These are phyloP conservation scores for Nezara viridula DNA, from an alignment of 2,888 invertebrate species.

Conservation along the genomic window DNA sequence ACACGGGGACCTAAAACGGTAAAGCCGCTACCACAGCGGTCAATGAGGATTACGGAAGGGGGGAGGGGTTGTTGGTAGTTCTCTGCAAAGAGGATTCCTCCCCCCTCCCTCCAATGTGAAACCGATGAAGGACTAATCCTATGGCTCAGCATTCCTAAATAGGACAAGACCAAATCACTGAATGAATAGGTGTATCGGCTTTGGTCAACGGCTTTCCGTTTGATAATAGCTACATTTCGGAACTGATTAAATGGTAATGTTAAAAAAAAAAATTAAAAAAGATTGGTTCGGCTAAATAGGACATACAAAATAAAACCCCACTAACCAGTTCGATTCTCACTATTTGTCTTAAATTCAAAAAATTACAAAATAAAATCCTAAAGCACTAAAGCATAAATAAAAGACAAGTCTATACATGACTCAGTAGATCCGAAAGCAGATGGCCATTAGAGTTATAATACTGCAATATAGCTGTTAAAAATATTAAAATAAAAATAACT, in stretches of 20 bases:
- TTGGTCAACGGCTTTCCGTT: neutral
- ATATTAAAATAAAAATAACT: too few relatives aligned
- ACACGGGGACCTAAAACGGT: neutral
- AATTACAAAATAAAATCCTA: too few relatives aligned
- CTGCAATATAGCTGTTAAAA: too few relatives aligned
- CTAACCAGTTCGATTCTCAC: too few relatives aligned
- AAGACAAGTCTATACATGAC: too few relatives aligned
- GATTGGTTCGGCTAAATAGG: too few relatives aligned
- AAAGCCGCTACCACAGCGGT: neutral
- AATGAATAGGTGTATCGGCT: neutral
- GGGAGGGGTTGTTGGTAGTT: neutral
- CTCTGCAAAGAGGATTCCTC: neutral
- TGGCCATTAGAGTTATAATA: too few relatives aligned
- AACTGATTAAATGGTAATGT: neutral
- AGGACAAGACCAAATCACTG: slow-evolving; percentile 3
- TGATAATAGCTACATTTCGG: neutral
- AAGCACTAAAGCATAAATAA: too few relatives aligned
- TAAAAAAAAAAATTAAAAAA: neutral
- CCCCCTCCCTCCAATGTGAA: neutral
- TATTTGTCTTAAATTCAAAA: too few relatives aligned
- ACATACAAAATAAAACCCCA: too few relatives aligned
- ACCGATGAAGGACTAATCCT: neutral
- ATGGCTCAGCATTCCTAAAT: neutral
- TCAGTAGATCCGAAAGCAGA: too few relatives aligned
- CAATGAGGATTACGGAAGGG: neutral